Conservation (phyloP, 2,797 vertebrate genomes). For the Chloroceryle amazona region DNA sequence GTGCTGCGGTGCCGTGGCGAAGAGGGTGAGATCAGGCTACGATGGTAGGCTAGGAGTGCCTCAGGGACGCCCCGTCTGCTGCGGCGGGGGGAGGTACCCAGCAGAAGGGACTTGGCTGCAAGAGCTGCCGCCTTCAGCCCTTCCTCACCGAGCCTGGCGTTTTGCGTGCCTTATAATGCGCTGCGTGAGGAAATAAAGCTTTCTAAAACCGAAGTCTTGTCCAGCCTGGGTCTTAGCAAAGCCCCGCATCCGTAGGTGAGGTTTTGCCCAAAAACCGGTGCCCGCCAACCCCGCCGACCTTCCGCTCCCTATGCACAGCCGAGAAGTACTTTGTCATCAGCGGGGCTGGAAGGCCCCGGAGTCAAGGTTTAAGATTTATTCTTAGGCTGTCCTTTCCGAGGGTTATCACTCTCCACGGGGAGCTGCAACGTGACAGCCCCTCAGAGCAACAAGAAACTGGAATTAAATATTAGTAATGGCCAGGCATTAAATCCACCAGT, state of each 20-base stretch:
- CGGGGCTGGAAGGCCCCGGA: fast-evolving
- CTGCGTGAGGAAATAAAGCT: not conserved
- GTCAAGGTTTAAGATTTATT: fast-evolving
- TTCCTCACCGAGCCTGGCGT: fast-evolving
- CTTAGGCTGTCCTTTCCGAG: not conserved
- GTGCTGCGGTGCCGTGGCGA: not conserved
- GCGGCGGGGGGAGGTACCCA: not conserved
- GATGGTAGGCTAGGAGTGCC: not conserved
- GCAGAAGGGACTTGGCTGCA: not conserved
- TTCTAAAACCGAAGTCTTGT: not conserved
- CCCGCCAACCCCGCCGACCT: fast-evolving
- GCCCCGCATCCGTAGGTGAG: not conserved
- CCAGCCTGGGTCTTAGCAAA: not conserved
- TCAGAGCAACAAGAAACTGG: not conserved
- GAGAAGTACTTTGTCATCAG: not conserved
- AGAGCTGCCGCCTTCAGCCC: not conserved
- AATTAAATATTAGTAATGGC: not conserved
- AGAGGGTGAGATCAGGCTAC: not conserved
- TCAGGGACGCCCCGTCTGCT: not conserved
- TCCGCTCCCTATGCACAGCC: fast-evolving
- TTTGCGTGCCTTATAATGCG: fast-evolving
- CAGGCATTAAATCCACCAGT: not conserved
- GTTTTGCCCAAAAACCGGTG: not conserved
- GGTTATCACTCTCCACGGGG: not conserved
- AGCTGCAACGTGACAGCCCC: fast-evolving